These are phyloP conservation scores for Pocillopora verrucosa DNA, from an alignment of 64 coral and sea anemone species.

Conservation along the genomic window DNA sequence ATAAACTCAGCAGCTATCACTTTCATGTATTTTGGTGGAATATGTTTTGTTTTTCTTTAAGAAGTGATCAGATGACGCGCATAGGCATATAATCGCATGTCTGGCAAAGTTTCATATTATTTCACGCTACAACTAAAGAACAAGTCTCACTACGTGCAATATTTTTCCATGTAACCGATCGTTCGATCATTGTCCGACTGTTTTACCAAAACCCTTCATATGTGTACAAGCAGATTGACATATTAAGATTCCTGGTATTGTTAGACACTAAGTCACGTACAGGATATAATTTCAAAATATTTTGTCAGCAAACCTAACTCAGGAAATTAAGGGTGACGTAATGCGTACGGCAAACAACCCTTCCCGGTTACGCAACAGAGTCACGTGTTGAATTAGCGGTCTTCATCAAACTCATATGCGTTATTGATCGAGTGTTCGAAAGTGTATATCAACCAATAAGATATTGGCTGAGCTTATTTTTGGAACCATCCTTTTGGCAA, in stretches of 20 bases:
- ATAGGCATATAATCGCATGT: too few relatives aligned
- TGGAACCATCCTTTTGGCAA: too few relatives aligned
- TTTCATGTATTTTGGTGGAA: not conserved
- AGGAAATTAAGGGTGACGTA: not conserved
- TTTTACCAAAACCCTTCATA: not conserved
- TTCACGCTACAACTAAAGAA: too few relatives aligned
- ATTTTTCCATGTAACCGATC: too few relatives aligned
- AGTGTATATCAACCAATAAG: too few relatives aligned
- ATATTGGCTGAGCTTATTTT: too few relatives aligned
- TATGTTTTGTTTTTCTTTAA: not conserved
- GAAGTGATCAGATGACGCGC: too few relatives aligned
- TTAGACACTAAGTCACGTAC: not conserved
- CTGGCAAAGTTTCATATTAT: too few relatives aligned
- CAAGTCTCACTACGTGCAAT: too few relatives aligned
- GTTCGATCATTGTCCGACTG: too few relatives aligned
- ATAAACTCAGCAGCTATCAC: not conserved
- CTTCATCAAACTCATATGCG: not conserved
- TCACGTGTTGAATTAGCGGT: not conserved
- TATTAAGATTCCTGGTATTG: not conserved
- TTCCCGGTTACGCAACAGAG: not conserved
- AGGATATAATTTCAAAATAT: not conserved
- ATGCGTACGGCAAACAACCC: not conserved
- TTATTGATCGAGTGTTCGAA: not conserved
- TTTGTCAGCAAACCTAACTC: not conserved
- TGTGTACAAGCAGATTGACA: not conserved